Conservation (phyloP, 2,888 invertebrate species). For the Habroteleia sp. region DNA sequence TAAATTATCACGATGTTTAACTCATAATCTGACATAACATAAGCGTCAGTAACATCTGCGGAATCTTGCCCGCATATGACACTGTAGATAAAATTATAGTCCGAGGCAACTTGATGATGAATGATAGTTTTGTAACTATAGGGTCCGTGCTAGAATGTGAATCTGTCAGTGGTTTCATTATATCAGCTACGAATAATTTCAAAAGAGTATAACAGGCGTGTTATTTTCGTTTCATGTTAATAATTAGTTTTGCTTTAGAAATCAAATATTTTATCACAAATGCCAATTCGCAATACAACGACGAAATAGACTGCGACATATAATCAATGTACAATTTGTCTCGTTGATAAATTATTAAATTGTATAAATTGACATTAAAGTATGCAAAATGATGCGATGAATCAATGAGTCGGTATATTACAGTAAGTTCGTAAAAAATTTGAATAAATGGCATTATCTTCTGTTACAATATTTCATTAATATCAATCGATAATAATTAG, state of each 20-base stretch:
- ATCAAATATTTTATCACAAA: conserved; percentile 19
- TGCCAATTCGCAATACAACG: conserved; percentile 26
- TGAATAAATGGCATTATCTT: too few relatives aligned
- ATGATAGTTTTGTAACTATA: conserved; percentile 55
- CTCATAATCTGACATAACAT: conserved; percentile 38
- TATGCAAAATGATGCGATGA: conserved; percentile 4
- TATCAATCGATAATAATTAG: too few relatives aligned
- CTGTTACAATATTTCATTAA: too few relatives aligned
- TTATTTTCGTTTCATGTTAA: conserved; percentile 14
- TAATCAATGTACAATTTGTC: conserved; percentile 38
- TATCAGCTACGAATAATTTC: background rate
- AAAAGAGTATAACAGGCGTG: background rate
- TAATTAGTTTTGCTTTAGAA: conserved; percentile 6
- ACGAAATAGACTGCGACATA: conserved; percentile 30
- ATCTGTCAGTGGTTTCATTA: conserved; percentile 32
- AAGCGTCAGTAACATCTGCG: conserved; percentile 51
- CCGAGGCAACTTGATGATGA: conserved; percentile 50
- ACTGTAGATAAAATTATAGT: conserved; percentile 53
- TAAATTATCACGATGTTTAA: conserved; percentile 31
- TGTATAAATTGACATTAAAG: conserved; percentile 20
- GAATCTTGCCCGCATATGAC: conserved; percentile 54
- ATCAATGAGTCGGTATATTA: background rate
- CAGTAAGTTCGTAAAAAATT: too few relatives aligned
- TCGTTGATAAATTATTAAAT: conserved; percentile 38
- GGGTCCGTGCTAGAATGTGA: conserved; percentile 22